Evolutionary conservation across 2,113 vertebrate genomes (phyloP).

Genomic region (Trichechus manatus): DNA sequence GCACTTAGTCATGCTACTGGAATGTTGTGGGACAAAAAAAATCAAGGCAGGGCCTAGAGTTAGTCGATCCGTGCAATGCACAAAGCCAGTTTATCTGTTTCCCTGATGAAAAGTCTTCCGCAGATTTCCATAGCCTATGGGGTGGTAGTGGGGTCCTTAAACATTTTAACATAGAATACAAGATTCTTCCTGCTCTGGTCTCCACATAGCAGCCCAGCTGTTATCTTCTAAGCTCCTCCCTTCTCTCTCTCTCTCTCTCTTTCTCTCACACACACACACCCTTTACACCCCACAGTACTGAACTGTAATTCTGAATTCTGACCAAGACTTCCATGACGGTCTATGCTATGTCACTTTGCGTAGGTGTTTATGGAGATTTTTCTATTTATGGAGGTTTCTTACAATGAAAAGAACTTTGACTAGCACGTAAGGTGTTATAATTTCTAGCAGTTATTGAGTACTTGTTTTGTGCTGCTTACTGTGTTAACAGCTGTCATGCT

Average conservation of each 20-base stretch:
- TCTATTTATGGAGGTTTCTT: not conserved
- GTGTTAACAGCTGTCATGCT: not conserved
- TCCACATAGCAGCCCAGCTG: not conserved
- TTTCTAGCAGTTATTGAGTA: not conserved
- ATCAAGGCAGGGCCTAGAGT: not conserved
- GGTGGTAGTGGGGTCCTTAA: not conserved
- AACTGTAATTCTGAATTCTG: not conserved
- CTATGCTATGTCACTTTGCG: not conserved
- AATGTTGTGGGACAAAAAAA: not conserved
- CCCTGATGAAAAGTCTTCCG: not conserved
- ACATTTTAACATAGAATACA: not conserved
- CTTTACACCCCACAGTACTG: not conserved
- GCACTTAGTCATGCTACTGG: not conserved
- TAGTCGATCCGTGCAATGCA: not conserved
- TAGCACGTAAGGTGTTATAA: not conserved
- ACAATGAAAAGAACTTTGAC: not conserved
- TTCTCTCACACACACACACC: not conserved
- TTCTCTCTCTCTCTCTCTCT: not conserved
- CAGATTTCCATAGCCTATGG: accelerated
- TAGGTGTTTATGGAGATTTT: not conserved
- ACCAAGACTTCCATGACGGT: not conserved
- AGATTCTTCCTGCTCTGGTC: not conserved
- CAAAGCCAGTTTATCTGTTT: not conserved
- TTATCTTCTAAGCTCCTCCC: not conserved
- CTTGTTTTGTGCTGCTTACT: not conserved